Conservation (phyloP, 2,888 invertebrate species). For the Macrophya alboannulata region DNA sequence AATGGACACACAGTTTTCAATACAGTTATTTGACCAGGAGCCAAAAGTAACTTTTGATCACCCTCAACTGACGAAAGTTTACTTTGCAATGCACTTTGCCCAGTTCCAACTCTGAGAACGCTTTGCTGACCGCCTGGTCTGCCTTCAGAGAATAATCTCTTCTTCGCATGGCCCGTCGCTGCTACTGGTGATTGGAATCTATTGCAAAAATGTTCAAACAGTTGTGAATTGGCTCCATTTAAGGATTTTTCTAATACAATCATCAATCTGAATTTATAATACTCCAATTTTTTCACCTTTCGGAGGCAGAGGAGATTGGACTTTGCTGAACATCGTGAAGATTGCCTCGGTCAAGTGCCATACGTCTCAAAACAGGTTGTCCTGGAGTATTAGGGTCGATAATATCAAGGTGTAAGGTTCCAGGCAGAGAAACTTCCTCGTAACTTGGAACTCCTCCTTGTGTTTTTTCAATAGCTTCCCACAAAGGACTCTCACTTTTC, state of each 20-base stretch:
- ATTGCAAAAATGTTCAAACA: constrained; percentile 76
- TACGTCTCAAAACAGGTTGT: constrained; percentile 73
- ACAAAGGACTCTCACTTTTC: constrained; percentile 92
- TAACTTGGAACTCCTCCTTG: constrained; percentile 88
- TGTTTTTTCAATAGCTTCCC: constrained; percentile 87
- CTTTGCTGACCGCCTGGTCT: constrained; percentile 67
- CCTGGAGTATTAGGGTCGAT: constrained; percentile 75
- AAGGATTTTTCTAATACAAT: background rate
- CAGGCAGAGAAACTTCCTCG: constrained; percentile 88
- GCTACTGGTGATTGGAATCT: constrained; percentile 86
- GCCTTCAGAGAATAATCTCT: constrained; percentile 76
- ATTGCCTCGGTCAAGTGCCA: constrained; percentile 75
- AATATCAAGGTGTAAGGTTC: constrained; percentile 73
- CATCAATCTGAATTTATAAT: background rate
- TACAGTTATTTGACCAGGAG: constrained; percentile 68
- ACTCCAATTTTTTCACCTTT: constrained; percentile 67
- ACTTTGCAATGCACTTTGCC: constrained; percentile 66
- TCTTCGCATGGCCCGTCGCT: constrained; percentile 78
- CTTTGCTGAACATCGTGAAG: constrained; percentile 76
- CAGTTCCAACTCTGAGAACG: constrained; percentile 64
- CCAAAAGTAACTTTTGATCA: constrained; percentile 67
- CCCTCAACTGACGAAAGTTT: constrained; percentile 58
- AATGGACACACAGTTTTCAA: constrained; percentile 61
- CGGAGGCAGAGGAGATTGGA: constrained; percentile 78
- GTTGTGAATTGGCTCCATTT: background rate